Percentiles rank a stretch among this genome's conserved stretches.
These are phyloP conservation scores for Eurytoma californica DNA, from an alignment of 2,888 invertebrate genomes.

Conservation along the genomic window DNA sequence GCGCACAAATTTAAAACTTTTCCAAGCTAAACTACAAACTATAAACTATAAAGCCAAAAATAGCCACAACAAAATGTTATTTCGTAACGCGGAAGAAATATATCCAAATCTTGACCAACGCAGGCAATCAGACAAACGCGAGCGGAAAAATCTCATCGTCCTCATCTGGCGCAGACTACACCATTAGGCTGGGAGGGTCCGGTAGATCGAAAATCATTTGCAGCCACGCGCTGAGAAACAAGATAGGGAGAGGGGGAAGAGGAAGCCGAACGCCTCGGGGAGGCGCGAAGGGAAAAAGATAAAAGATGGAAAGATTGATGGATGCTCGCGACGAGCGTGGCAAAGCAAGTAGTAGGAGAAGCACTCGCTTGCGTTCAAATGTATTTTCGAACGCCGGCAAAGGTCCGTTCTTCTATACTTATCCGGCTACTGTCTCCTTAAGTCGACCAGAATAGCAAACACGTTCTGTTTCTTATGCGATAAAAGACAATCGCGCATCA, in stretches of 20 bases:
- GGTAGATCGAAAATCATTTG: slow-evolving; percentile 35
- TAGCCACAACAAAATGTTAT: no score
- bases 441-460: slow-evolving; percentile 69
- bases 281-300: not conserved
- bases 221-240: not conserved
- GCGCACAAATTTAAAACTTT: no score
- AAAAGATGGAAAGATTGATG: slow-evolving; percentile 32
- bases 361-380: not conserved
- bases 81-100: no score
- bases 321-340: slow-evolving; percentile 15
- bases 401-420: slow-evolving; percentile 64
- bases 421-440: slow-evolving; percentile 62
- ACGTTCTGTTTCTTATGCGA: slow-evolving; percentile 57
- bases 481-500: slow-evolving; percentile 49
- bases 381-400: slow-evolving; percentile 64
- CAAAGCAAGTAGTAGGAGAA: slow-evolving; percentile 16
- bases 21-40: no score
- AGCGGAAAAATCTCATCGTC: slow-evolving; percentile 3
- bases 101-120: no score
- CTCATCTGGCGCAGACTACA: slow-evolving; percentile 5
- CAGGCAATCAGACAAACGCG: no score
- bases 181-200: not conserved
- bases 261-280: not conserved
- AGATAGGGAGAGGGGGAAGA: not conserved
- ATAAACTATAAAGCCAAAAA: no score